These are phyloP conservation scores for rat (Rattus norvegicus) DNA, from an alignment of 2,113 vertebrate genomes.

Conservation along the genomic window GRCr8 NC_086028.1:62561501-62562000, in stretches of 20 bases:
- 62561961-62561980: slow-evolving; percentile 11
- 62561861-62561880: neutral
- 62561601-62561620: slow-evolving; percentile 51
- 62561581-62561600: slow-evolving; percentile 31
- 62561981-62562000: slow-evolving; percentile 45
- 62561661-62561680: slow-evolving; percentile 44
- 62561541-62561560: slow-evolving; percentile 18
- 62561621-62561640: neutral
- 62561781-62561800: neutral
- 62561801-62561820: neutral
- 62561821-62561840: neutral
- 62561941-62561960: neutral
- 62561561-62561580: slow-evolving; percentile 59
- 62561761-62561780: neutral
- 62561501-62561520: slow-evolving; percentile 44
- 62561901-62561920: slow-evolving; percentile 38
- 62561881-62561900: slow-evolving; percentile 23
- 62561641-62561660: neutral
- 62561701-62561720: slow-evolving; percentile 4
- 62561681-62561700: slow-evolving; percentile 59
- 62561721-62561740: slow-evolving; percentile 4
- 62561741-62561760: neutral
- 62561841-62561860: neutral
- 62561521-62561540: slow-evolving; percentile 44
- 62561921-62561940: neutral